Conservation (phyloP, 2,797 vertebrate species). For the Jordanella pulchra region DNA sequence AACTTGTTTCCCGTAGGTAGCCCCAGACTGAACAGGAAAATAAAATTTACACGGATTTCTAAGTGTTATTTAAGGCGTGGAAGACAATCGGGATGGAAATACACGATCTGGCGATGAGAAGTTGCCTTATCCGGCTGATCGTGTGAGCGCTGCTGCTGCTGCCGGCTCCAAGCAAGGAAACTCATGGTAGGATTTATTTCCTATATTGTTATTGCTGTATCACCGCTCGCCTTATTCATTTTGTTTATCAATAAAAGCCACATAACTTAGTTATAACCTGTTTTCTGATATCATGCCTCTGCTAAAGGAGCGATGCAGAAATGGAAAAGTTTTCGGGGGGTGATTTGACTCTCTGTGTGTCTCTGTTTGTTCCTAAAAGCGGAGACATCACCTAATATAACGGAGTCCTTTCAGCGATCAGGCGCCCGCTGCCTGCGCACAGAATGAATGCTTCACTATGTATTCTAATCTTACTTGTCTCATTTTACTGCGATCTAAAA, state of each 20-base stretch:
- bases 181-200: conserved; percentile 57
- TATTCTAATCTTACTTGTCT: conserved; percentile 57
- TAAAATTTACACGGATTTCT: conserved; percentile 32
- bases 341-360: conserved; percentile 27
- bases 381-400: conserved; percentile 69
- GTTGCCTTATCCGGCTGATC: conserved; percentile 46
- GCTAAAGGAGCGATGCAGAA: conserved; percentile 25
- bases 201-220: not conserved
- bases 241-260: not conserved
- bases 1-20: conserved; percentile 52
- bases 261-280: no score
- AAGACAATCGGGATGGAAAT: conserved; percentile 49
- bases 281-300: conserved; percentile 14
- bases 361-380: conserved; percentile 28
- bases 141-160: conserved; percentile 37
- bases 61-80: conserved; percentile 38
- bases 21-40: conserved; percentile 1
- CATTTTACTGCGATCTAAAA: conserved; percentile 24
- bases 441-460: conserved; percentile 75
- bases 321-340: conserved; percentile 62
- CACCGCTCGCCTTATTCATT: not conserved
- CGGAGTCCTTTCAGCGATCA: conserved; percentile 69
- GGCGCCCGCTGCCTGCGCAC: conserved; percentile 45
- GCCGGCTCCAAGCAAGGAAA: conserved; percentile 39
- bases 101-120: conserved; percentile 35